phyloP scores from a whole-genome alignment of 1,140 invertebrate genomes.

The Chironomus striatipennis region DNA sequence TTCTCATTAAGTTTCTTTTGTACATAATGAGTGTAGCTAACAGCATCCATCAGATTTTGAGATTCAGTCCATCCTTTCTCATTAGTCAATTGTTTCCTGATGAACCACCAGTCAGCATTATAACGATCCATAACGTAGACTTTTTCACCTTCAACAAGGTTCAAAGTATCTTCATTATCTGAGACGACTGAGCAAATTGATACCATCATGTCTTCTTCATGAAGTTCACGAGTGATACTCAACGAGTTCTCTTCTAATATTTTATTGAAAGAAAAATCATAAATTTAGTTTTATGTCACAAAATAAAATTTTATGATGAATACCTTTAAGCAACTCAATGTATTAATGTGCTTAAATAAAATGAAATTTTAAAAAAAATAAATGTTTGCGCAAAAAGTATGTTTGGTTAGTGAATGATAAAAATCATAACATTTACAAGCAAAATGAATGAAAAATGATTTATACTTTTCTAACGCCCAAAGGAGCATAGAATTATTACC shows the following conservation, averaged over 20 bases:
- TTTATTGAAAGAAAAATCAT: not conserved
- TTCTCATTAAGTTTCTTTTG: slow-evolving; percentile 84
- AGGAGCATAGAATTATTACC: slow-evolving; percentile 41
- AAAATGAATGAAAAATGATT: not conserved
- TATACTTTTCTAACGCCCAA: not conserved
- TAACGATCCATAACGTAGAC: slow-evolving; percentile 77
- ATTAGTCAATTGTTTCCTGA: slow-evolving; percentile 78
- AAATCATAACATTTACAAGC: not conserved
- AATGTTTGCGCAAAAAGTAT: not conserved
- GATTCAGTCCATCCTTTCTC: slow-evolving; percentile 90
- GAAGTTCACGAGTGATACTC: slow-evolving; percentile 42
- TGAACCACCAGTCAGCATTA: slow-evolving; percentile 85
- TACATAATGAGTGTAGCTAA: slow-evolving; percentile 70
- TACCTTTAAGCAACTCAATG: slow-evolving; percentile 15
- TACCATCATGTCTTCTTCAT: slow-evolving; percentile 67
- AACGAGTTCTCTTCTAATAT: not conserved
- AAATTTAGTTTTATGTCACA: not conserved
- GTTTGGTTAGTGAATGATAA: not conserved
- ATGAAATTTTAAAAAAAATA: slow-evolving; percentile 2
- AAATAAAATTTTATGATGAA: not conserved
- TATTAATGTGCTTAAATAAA: not conserved
- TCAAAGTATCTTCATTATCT: slow-evolving; percentile 79
- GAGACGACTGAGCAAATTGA: slow-evolving; percentile 78
- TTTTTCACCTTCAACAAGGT: slow-evolving; percentile 81
- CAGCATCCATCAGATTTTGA: slow-evolving; percentile 73